A percentile compares a stretch with the other conserved stretches of the same genome.
Conservation (phyloP, 2,113 vertebrate species). For the Peromyscus maniculatus region DNA sequence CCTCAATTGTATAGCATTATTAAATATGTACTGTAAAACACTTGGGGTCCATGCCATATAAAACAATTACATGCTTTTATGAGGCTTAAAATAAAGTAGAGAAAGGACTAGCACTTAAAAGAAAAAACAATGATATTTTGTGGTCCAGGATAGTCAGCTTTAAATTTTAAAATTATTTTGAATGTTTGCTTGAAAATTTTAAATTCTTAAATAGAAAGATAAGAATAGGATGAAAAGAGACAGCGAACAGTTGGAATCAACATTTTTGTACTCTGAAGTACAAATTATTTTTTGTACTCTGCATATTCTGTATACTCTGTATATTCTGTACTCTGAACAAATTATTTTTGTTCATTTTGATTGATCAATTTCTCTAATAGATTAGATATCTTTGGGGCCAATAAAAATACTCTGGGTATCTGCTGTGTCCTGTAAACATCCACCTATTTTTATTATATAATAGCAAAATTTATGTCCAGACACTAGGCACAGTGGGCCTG, state of each 20-base stretch:
- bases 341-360: slow-evolving; percentile 40
- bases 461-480: neutral
- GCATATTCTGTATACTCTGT: too few relatives aligned
- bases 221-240: neutral
- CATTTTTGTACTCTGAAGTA: neutral
- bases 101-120: neutral
- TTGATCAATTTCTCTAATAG: neutral
- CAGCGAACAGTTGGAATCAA: neutral
- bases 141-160: neutral
- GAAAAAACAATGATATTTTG: neutral
- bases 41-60: neutral
- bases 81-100: slow-evolving; percentile 15
- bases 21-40: neutral
- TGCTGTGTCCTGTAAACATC: neutral
- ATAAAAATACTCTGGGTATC: neutral
- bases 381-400: neutral
- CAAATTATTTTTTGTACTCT: too few relatives aligned
- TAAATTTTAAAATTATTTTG: slow-evolving; percentile 8
- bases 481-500: neutral
- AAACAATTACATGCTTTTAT: slow-evolving; percentile 16
- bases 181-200: neutral
- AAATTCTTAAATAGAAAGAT: slow-evolving; percentile 38
- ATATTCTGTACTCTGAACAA: too few relatives aligned
- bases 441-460: slow-evolving; percentile 4
- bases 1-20: neutral